These are phyloP conservation scores for Saccostrea cuccullata DNA, from an alignment of 1,140 invertebrate genomes.

Conservation along the genomic window DNA sequence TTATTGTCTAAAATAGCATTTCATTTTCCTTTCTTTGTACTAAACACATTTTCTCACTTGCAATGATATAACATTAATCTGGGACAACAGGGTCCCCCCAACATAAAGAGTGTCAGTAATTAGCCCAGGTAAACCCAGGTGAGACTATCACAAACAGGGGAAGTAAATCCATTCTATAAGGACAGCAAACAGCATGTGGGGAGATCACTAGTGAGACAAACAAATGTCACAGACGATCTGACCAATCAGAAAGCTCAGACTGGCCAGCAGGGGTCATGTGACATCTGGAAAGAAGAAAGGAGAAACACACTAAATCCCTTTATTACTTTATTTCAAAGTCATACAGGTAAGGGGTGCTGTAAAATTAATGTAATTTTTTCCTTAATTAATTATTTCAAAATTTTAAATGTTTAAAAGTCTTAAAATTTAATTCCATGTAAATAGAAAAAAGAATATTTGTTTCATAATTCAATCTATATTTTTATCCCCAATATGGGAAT, in stretches of 20 bases:
- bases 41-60: neutral
- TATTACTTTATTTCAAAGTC: neutral
- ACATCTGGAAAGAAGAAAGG: neutral
- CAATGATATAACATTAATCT: neutral
- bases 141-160: neutral
- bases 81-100: neutral
- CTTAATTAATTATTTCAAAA: neutral
- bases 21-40: neutral
- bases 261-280: conserved; percentile 24
- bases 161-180: neutral
- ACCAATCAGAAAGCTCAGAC: neutral
- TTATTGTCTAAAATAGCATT: neutral
- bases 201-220: conserved; percentile 9
- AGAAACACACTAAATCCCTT: neutral
- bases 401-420: neutral
- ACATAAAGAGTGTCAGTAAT: neutral
- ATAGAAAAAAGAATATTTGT: neutral
- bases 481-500: too few species aligned
- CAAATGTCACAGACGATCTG: conserved; percentile 6
- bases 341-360: neutral
- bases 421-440: neutral
- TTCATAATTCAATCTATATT: too few species aligned
- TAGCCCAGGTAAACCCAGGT: neutral
- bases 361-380: neutral
- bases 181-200: neutral